These are phyloP conservation scores for Zelleria hepariella DNA, from an alignment of 2,888 invertebrate species.

Conservation along the genomic window DNA sequence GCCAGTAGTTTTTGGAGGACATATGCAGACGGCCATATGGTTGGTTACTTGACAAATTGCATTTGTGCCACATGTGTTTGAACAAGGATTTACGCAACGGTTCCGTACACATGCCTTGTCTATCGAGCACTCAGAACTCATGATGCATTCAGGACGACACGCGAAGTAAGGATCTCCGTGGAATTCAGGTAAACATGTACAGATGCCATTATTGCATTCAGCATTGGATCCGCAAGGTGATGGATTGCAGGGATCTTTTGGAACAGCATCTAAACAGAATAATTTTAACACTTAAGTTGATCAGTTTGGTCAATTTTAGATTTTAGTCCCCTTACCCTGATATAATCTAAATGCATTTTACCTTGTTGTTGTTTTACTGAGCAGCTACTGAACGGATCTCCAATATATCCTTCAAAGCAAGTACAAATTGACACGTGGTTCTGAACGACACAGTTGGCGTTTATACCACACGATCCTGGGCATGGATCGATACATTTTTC, in stretches of 20 bases:
- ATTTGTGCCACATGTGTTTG: conserved; percentile 81
- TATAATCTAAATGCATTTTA: conserved; percentile 31
- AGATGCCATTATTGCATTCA: conserved; percentile 70
- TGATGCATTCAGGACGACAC: conserved; percentile 81
- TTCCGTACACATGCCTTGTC: conserved; percentile 79
- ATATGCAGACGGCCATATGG: conserved; percentile 83
- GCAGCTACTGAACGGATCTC: conserved; percentile 84
- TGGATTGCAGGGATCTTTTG: conserved; percentile 72
- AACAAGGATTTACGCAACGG: conserved; percentile 81
- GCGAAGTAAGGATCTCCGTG: conserved; percentile 78
- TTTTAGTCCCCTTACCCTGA: too few species aligned
- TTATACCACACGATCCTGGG: conserved; percentile 81
- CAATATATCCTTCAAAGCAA: conserved; percentile 78
- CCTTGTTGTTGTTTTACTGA: conserved; percentile 68
- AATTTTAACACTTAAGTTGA: not conserved
- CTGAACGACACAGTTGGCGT: conserved; percentile 80
- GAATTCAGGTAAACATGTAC: conserved; percentile 74
- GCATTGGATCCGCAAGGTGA: conserved; percentile 78
- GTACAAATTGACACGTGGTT: conserved; percentile 84
- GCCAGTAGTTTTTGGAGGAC: conserved; percentile 78
- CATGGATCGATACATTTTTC: conserved; percentile 84
- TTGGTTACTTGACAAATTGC: conserved; percentile 81
- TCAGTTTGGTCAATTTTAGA: not conserved
- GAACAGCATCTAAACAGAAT: conserved; percentile 30
- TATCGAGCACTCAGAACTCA: conserved; percentile 79